Percentiles rank a stretch among this genome's conserved stretches.
Conservation (phyloP, 1,140 invertebrate genomes). For the Drosophila kikkawai region DNA sequence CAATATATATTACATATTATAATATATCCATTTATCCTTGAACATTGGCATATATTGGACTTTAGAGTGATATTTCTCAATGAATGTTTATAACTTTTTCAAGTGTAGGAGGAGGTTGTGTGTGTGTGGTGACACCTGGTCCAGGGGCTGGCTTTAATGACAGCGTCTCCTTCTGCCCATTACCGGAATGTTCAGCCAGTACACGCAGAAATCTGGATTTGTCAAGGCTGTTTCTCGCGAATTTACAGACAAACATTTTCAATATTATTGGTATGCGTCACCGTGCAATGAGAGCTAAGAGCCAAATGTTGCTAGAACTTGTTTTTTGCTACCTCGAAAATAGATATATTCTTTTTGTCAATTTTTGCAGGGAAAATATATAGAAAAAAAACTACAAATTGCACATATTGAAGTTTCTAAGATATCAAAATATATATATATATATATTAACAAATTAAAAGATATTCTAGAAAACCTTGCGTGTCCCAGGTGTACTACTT, state of each 20-base stretch:
- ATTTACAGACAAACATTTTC: conserved; percentile 24
- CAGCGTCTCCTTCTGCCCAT: conserved; percentile 8
- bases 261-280: conserved; percentile 36
- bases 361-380: not conserved
- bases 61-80: no score
- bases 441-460: not conserved
- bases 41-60: no score
- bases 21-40: no score
- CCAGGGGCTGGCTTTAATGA: conserved; percentile 18
- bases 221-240: conserved; percentile 42
- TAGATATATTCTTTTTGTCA: not conserved
- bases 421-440: not conserved
- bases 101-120: conserved; percentile 11
- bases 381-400: not conserved
- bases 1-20: no score
- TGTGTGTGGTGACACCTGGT: conserved; percentile 24
- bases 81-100: not conserved
- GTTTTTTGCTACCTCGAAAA: conserved; percentile 9
- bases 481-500: not conserved
- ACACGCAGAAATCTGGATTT: conserved; percentile 33
- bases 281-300: not conserved
- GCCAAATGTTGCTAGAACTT: conserved; percentile 25
- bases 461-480: no score
- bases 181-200: conserved; percentile 9
- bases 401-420: not conserved